Percentiles rank a stretch among this genome's conserved stretches.
phyloP scores from a whole-genome alignment of 2,888 invertebrate genomes.

The Steinernema scapterisci region DNA sequence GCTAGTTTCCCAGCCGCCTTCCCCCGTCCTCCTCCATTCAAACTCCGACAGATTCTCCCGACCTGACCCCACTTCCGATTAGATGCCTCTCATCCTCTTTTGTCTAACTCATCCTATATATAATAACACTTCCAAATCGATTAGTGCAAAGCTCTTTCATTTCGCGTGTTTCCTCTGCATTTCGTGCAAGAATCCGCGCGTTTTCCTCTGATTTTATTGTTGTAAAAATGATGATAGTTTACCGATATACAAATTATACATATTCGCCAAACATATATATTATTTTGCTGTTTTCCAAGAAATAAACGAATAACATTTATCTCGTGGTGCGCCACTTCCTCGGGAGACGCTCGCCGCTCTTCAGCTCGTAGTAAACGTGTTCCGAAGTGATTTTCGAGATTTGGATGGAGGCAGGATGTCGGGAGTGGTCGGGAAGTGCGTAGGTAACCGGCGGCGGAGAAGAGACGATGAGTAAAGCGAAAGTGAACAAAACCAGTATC shows the following conservation, averaged over 20 bases:
- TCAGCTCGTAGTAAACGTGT: conserved; percentile 7
- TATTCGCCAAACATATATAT: conserved; percentile 24
- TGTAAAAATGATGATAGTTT: conserved; percentile 1
- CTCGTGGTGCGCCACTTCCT: conserved; percentile 19
- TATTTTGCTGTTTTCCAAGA: conserved; percentile 22
- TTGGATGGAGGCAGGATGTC: neutral
- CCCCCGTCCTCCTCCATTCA: neutral
- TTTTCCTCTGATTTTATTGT: conserved; percentile 13
- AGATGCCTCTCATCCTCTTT: conserved; percentile 8
- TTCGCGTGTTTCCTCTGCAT: neutral
- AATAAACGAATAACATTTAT: conserved; percentile 12
- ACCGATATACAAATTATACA: conserved; percentile 23
- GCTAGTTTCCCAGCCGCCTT: neutral
- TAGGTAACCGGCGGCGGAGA: neutral
- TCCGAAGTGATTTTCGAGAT: conserved; percentile 1
- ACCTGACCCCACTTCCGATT: conserved; percentile 16
- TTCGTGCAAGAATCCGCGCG: neutral
- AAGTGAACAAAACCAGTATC: conserved; percentile 24
- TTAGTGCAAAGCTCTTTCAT: conserved; percentile 29
- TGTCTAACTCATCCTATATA: neutral
- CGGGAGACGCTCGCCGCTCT: conserved; percentile 4
- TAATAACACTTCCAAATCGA: conserved; percentile 16
- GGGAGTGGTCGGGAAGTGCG: neutral
- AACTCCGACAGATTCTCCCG: neutral
- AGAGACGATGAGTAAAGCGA: conserved; percentile 1